Evolutionary conservation across 2,113 vertebrate species (phyloP).

Genomic region (Rhinichthys klamathensis): DNA sequence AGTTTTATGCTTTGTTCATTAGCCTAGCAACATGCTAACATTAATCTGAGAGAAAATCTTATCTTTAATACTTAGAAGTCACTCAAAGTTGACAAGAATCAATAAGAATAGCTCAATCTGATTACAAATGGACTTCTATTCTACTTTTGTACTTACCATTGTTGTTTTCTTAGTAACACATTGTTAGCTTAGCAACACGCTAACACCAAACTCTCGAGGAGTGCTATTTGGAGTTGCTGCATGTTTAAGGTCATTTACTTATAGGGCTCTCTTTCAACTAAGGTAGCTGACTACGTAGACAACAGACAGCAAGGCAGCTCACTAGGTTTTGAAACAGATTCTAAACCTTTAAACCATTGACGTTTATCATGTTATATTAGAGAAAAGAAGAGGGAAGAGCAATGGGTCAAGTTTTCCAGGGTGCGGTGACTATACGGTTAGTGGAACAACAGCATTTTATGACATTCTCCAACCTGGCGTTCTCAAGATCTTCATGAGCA

Average conservation of each 20-base stretch:
- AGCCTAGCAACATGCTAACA: neutral
- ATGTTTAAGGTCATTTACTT: too few species aligned
- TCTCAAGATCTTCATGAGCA: slow-evolving; percentile 85
- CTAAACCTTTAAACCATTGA: neutral
- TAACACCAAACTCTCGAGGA: neutral
- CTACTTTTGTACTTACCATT: neutral
- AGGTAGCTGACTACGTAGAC: neutral
- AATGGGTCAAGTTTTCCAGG: neutral
- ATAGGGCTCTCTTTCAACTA: neutral
- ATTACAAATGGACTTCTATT: neutral
- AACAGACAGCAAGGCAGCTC: neutral
- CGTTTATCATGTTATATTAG: neutral
- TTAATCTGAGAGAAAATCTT: neutral
- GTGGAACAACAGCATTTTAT: neutral
- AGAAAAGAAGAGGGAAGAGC: neutral
- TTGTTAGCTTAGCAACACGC: neutral
- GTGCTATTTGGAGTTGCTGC: neutral
- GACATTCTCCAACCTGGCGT: slow-evolving; percentile 85
- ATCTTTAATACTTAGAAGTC: neutral
- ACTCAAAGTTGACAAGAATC: neutral
- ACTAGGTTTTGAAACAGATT: neutral
- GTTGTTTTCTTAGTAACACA: neutral
- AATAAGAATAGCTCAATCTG: neutral
- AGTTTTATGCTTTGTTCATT: neutral
- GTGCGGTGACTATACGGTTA: slow-evolving; percentile 41